A percentile compares a stretch with the other conserved stretches of the same genome.
Conservation (phyloP, 1,140 invertebrate species). For the Papilio glaucus region DNA sequence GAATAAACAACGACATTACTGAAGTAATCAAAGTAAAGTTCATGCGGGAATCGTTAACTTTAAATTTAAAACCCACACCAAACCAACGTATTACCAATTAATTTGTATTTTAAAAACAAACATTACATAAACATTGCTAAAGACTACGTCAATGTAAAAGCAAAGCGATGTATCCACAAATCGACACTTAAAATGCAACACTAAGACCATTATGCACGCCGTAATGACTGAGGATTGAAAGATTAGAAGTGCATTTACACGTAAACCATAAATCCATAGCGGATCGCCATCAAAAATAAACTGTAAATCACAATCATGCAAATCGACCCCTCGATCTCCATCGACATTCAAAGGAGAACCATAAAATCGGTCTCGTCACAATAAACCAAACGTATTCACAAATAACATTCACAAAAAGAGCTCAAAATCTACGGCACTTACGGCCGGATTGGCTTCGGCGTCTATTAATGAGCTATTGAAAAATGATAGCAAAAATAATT, state of each 20-base stretch:
- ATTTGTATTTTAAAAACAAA: too few species aligned
- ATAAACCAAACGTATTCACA: constrained; percentile 57
- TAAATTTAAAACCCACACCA: too few species aligned
- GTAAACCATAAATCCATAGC: constrained; percentile 60
- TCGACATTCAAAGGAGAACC: constrained; percentile 73
- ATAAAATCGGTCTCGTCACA: constrained; percentile 76
- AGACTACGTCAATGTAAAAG: not conserved
- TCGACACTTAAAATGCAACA: constrained; percentile 3
- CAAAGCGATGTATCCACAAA: not conserved
- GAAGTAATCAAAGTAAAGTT: too few species aligned
- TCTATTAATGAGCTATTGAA: constrained; percentile 81
- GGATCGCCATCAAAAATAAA: constrained; percentile 59
- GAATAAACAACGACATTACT: too few species aligned
- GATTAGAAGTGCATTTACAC: constrained; percentile 49
- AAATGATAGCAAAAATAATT: constrained; percentile 82
- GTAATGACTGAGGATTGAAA: constrained; percentile 40
- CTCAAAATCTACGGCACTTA: constrained; percentile 69
- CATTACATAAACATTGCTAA: too few species aligned
- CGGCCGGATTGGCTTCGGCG: constrained; percentile 62
- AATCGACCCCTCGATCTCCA: constrained; percentile 70
- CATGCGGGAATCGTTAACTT: too few species aligned
- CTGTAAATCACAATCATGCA: constrained; percentile 80
- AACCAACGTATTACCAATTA: too few species aligned
- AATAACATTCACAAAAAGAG: constrained; percentile 51
- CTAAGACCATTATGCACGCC: constrained; percentile 31